These are phyloP conservation scores for Ammospiza nelsoni DNA, from an alignment of 2,113 vertebrate species.

Conservation along the genomic window DNA sequence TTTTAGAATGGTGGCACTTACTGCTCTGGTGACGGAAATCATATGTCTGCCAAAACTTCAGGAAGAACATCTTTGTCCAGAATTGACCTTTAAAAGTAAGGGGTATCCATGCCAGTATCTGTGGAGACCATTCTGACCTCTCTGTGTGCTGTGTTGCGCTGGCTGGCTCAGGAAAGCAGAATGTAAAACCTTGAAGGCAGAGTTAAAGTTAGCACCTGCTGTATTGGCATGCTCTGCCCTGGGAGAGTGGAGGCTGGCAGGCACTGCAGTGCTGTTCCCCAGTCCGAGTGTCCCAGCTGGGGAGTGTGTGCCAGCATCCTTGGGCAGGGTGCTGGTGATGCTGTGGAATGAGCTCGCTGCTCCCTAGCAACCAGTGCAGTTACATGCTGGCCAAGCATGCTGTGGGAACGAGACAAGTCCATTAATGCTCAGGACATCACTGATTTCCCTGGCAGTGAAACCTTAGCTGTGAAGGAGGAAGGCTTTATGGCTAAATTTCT, in stretches of 20 bases:
- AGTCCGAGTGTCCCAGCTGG: slow-evolving; percentile 50
- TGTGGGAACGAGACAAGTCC: slow-evolving; percentile 31
- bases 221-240: not conserved
- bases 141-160: not conserved
- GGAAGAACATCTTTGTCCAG: not conserved
- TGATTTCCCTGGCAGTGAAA: slow-evolving; percentile 63
- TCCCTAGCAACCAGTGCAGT: slow-evolving; percentile 74
- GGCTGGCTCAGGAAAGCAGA: not conserved
- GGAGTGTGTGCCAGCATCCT: slow-evolving; percentile 62
- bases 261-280: not conserved
- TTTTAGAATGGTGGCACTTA: not conserved
- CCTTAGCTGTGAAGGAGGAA: slow-evolving; percentile 50
- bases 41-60: not conserved
- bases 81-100: slow-evolving; percentile 18
- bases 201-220: slow-evolving; percentile 34
- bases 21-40: not conserved
- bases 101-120: not conserved
- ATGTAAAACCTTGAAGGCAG: slow-evolving; percentile 18
- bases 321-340: slow-evolving; percentile 45
- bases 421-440: slow-evolving; percentile 46
- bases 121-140: not conserved
- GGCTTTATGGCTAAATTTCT: not conserved
- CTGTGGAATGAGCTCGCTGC: slow-evolving; percentile 61
- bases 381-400: slow-evolving; percentile 25
- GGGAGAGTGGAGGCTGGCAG: slow-evolving; percentile 48